These are phyloP conservation scores for Potorous gilbertii DNA, from an alignment of 2,797 vertebrate genomes.

Conservation along the genomic window DNA sequence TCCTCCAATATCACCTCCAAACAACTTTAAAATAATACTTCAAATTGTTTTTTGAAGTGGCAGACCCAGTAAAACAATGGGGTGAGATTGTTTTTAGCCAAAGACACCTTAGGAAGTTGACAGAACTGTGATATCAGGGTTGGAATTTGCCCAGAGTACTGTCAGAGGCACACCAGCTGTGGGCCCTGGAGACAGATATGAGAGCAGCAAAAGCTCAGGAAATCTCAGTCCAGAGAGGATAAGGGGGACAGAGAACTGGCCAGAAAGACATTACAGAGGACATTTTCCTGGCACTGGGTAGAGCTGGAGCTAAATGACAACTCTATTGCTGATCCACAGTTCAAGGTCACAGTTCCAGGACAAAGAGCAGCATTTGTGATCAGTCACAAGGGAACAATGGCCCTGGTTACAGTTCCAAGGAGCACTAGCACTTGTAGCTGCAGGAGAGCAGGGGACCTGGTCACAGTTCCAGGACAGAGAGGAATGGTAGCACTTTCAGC, in stretches of 20 bases:
- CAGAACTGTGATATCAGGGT: background rate
- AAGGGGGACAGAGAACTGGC: background rate
- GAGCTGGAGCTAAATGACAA: background rate
- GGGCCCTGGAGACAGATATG: background rate
- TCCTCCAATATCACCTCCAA: background rate
- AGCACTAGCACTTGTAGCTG: no score
- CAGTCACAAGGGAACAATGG: no score
- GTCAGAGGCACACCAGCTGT: background rate
- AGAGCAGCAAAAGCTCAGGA: background rate
- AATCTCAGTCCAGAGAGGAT: background rate
- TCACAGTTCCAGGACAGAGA: no score
- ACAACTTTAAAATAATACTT: background rate
- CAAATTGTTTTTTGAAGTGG: background rate
- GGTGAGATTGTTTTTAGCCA: background rate
- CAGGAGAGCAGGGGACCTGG: no score
- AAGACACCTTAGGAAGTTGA: background rate
- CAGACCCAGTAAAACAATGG: background rate
- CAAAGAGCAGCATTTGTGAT: background rate
- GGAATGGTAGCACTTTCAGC: no score
- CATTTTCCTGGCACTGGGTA: background rate
- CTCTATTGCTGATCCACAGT: background rate
- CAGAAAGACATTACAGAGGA: background rate
- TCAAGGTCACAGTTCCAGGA: background rate
- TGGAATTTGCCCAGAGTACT: background rate
- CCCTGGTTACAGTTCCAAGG: no score